Evolutionary conservation across 1,140 invertebrate species (phyloP).

Genomic region (Adoxophyes honmai): DNA sequence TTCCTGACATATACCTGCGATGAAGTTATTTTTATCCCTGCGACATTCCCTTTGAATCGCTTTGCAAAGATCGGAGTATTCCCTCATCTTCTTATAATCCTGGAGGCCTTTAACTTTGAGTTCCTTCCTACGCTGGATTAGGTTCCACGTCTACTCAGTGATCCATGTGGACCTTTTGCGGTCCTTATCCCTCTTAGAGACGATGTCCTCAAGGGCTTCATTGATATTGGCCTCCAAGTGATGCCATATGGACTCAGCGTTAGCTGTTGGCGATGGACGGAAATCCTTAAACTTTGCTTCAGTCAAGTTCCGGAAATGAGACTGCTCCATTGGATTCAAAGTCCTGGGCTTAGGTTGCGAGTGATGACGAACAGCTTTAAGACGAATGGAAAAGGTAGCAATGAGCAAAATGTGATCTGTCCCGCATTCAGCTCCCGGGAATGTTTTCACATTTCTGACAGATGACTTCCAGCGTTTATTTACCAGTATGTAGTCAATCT

Average conservation of each 20-base stretch:
- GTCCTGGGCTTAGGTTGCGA: neutral
- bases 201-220: neutral
- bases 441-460: neutral
- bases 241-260: neutral
- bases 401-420: neutral
- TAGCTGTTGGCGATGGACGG: neutral
- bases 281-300: neutral
- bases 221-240: neutral
- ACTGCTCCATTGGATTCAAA: neutral
- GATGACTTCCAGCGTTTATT: neutral
- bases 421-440: neutral
- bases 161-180: neutral
- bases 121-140: neutral
- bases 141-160: neutral
- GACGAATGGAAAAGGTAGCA: neutral
- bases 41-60: neutral
- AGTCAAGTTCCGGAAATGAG: neutral
- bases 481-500: neutral
- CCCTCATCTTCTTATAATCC: neutral
- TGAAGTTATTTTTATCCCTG: neutral
- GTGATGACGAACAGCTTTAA: neutral
- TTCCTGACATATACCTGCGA: neutral
- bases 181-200: too few species aligned
- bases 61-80: neutral
- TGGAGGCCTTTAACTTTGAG: neutral